Base-by-base conservation (phyloP, 2,888 invertebrate species). In the Bursaphelenchus okinawaensis region DNA sequence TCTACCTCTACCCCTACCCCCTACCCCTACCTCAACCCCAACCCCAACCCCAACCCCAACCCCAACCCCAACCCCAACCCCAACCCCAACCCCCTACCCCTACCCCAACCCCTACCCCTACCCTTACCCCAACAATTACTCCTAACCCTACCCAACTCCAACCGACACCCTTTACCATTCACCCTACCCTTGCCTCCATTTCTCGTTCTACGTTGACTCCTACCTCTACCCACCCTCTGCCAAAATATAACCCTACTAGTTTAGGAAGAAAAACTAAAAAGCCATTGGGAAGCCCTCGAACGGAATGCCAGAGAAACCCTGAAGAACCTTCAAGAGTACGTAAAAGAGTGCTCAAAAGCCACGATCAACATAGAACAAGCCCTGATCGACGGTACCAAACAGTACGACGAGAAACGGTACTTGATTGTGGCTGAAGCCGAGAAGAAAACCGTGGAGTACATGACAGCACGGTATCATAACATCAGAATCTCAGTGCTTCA, bases 401-500 rank as follows among this genome's bases (percentile, higher is more conserved):
- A 59, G 4, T 59, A 59, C 52, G 56, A 27, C 26, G 20, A 28
- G 19, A 1, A 12, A 23, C 31, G 60, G 22, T 59, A 40, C 52
- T 31, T 31, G 8, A 59, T 59, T 50, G 60, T 59, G 4, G 20
- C 40, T 2, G 26, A 50, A 20, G 60, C 60, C 3, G 60, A 59
- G 28, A 24, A 22, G 50, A 24, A 59, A 24, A 59, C 50, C 1
- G 60, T 50, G 12, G 51, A 40, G n/a, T 23, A n/a, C 6, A 59
- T 59, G 60, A 59, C 60, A 4, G 16, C 12, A 26, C n/a, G 60
- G 9, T 59, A 50, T 20, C 60, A 59, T 4, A 59, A 40, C n/a
- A 59, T 59, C 6, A 31, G 60, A n/a, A 20, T 59, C 4, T 20
- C 19, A 16, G 16, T 59, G n/a, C 22, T 59, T 19, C 31, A 59